Conservation (phyloP, 2,888 invertebrate genomes). For the Lagria hirta region DNA sequence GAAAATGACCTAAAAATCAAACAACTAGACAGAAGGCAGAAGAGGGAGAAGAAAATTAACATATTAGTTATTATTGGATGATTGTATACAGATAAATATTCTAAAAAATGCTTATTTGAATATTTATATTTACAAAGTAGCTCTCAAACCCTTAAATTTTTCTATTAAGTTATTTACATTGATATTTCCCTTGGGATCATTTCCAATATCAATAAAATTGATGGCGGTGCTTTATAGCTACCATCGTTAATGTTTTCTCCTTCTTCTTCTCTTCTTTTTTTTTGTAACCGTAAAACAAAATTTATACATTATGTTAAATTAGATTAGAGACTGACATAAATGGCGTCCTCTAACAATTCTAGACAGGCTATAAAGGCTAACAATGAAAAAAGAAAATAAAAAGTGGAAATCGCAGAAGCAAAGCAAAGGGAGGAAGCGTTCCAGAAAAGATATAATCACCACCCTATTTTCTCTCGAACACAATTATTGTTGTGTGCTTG, state of each 20-base stretch:
- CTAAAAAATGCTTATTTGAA: too few relatives aligned
- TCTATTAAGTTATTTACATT: not conserved
- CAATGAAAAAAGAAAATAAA: not conserved
- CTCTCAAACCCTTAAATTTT: not conserved
- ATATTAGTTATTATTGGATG: too few relatives aligned
- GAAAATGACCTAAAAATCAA: too few relatives aligned
- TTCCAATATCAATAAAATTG: slow-evolving; percentile 11
- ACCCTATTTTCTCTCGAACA: too few relatives aligned
- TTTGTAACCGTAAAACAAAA: too few relatives aligned
- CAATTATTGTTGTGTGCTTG: too few relatives aligned
- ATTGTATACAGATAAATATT: too few relatives aligned
- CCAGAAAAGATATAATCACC: not conserved
- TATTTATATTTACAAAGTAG: too few relatives aligned
- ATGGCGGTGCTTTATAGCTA: slow-evolving; percentile 11
- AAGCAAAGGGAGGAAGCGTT: not conserved
- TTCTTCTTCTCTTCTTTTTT: too few relatives aligned
- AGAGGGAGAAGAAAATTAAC: too few relatives aligned
- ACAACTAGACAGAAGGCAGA: too few relatives aligned
- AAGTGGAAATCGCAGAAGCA: not conserved
- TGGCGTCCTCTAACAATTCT: slow-evolving; percentile 1
- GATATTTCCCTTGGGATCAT: slow-evolving; percentile 3
- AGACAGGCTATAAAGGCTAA: slow-evolving; percentile 1
- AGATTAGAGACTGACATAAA: slow-evolving; percentile 4
- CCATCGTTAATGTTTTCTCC: slow-evolving; percentile 5
- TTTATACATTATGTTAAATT: slow-evolving; percentile 10